These are phyloP conservation scores for Rhynchonycteris naso DNA, from an alignment of 2,797 vertebrate species.

Conservation along the genomic window DNA sequence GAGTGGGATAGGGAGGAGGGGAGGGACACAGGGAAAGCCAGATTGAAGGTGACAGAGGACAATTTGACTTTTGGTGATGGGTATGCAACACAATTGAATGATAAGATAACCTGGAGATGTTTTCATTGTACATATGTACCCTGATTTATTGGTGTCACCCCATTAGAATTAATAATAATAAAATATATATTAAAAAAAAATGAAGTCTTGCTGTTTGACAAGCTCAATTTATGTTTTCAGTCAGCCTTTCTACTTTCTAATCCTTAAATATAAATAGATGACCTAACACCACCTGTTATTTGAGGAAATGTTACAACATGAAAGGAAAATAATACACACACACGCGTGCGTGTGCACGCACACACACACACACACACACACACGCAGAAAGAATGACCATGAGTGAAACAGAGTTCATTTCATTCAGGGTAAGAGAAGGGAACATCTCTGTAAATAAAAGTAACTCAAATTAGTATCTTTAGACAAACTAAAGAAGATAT, in stretches of 20 bases:
- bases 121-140: too few species aligned
- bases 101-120: too few species aligned
- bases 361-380: too few species aligned
- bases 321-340: background rate
- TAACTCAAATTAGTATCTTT: background rate
- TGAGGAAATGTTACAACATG: background rate
- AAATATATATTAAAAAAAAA: too few species aligned
- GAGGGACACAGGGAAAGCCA: too few species aligned
- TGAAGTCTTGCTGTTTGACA: background rate
- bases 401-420: background rate
- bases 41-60: too few species aligned
- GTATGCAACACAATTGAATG: too few species aligned
- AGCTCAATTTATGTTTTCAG: background rate
- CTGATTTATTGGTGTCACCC: too few species aligned
- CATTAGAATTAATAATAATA: too few species aligned
- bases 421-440: background rate
- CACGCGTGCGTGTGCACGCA: too few species aligned
- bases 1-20: too few species aligned
- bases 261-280: slow-evolving; percentile 14
- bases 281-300: background rate
- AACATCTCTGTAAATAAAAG: background rate
- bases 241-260: background rate
- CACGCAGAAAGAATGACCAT: background rate
- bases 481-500: background rate
- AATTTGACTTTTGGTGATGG: too few species aligned